phyloP scores from a whole-genome alignment of 2,113 vertebrate species.

The Platichthys flesus region DNA sequence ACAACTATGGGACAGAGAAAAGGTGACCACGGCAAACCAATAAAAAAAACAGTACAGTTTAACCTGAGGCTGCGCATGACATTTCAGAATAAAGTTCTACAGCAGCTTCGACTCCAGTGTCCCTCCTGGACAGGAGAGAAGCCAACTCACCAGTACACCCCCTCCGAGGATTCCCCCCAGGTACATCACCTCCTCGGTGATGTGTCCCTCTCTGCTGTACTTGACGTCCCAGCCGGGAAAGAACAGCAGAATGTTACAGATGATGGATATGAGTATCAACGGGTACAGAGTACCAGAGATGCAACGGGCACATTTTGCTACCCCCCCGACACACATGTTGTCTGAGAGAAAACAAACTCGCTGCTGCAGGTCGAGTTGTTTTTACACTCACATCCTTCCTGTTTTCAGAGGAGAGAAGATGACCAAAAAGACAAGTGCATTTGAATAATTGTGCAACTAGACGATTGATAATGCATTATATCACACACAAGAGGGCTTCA shows the following conservation, averaged over 20 bases:
- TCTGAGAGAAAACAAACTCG: not conserved
- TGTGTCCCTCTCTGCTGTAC: constrained; percentile 61
- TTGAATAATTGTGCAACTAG: not conserved
- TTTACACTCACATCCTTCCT: constrained; percentile 25
- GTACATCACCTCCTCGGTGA: constrained; percentile 82
- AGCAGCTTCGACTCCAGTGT: not conserved
- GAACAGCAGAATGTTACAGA: constrained; percentile 82
- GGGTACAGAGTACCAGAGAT: constrained; percentile 79
- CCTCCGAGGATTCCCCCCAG: constrained; percentile 84
- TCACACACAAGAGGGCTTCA: too few species aligned
- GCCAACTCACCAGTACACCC: constrained; percentile 79
- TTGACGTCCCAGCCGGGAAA: constrained; percentile 77
- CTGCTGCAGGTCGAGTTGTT: not conserved
- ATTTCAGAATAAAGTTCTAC: too few species aligned
- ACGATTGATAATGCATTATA: too few species aligned
- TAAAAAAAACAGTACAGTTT: not conserved
- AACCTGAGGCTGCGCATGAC: not conserved
- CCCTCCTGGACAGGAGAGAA: not conserved
- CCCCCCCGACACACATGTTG: constrained; percentile 78
- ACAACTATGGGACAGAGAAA: not conserved
- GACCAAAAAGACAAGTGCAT: not conserved
- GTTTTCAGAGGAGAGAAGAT: constrained; percentile 2
- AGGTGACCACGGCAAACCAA: not conserved
- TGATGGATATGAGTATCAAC: constrained; percentile 71
- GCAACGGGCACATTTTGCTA: constrained; percentile 70